These are phyloP conservation scores for Bemisia tabaci DNA, from an alignment of 1,140 invertebrate species.

Conservation along the genomic window DNA sequence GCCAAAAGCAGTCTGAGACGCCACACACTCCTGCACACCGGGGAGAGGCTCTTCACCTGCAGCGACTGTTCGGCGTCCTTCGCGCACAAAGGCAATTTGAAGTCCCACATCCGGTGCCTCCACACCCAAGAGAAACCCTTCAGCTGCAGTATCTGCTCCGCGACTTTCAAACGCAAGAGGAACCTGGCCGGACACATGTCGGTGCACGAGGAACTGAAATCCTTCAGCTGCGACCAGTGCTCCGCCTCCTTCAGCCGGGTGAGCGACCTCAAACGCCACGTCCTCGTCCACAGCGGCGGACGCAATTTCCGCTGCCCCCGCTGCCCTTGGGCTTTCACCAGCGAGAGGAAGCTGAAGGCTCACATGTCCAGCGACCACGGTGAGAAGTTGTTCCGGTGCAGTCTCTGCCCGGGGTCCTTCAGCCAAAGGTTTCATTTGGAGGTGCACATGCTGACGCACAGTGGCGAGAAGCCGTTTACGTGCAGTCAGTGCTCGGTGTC, in stretches of 20 bases:
- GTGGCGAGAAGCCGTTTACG: too few relatives aligned
- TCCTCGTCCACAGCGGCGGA: constrained; percentile 55
- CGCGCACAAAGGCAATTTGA: constrained; percentile 15
- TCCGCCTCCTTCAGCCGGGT: constrained; percentile 41
- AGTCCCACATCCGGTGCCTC: constrained; percentile 5
- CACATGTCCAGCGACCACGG: constrained; percentile 16
- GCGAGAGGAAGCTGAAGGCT: constrained; percentile 48
- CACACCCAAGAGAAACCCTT: constrained; percentile 15
- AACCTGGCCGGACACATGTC: constrained; percentile 48
- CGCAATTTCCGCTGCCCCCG: constrained; percentile 53
- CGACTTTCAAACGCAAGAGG: constrained; percentile 46
- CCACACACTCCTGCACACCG: constrained; percentile 11
- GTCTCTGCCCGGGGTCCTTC: constrained; percentile 51
- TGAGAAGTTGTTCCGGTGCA: constrained; percentile 11
- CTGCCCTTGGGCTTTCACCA: constrained; percentile 47
- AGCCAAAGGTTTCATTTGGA: neutral
- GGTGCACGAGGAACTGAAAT: constrained; percentile 25
- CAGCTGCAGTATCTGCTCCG: constrained; percentile 7
- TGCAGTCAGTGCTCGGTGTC: too few relatives aligned
- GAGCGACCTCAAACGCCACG: constrained; percentile 43
- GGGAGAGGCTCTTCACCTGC: constrained; percentile 25
- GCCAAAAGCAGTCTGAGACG: neutral
- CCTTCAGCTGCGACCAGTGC: constrained; percentile 34
- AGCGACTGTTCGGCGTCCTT: constrained; percentile 33
- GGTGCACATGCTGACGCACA: constrained; percentile 3